phyloP scores from a whole-genome alignment of 2,113 vertebrate genomes.

The Clarias batrachus region DNA sequence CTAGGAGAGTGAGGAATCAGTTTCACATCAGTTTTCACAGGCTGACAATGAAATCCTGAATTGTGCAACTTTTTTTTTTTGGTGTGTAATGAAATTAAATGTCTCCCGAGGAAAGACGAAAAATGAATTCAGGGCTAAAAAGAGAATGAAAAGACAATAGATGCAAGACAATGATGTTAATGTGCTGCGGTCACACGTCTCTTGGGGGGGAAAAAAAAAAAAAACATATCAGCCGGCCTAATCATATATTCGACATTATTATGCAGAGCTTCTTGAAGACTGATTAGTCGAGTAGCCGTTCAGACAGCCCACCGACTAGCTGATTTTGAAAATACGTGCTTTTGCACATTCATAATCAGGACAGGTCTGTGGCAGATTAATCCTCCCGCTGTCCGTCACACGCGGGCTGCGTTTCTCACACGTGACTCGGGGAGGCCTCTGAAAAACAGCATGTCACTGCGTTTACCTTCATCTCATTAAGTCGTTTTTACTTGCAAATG shows the following conservation, averaged over 20 bases:
- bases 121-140: background rate
- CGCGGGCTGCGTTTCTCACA: constrained; percentile 11
- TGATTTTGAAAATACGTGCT: constrained; percentile 1
- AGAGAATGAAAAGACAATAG: background rate
- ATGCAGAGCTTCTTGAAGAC: background rate
- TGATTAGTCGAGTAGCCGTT: constrained; percentile 13
- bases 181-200: background rate
- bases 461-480: background rate
- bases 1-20: no score
- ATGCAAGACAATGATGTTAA: background rate
- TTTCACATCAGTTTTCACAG: no score
- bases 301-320: background rate
- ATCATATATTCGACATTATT: background rate
- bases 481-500: constrained; percentile 52
- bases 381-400: background rate
- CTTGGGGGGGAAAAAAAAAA: background rate
- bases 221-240: background rate
- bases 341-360: constrained; percentile 26
- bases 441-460: background rate
- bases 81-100: no score
- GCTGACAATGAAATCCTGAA: no score
- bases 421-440: background rate
- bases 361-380: constrained; percentile 30
- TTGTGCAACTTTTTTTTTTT: no score
- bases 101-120: background rate